phyloP scores from a whole-genome alignment of 2,797 vertebrate genomes.

The Falco berigora region DNA sequence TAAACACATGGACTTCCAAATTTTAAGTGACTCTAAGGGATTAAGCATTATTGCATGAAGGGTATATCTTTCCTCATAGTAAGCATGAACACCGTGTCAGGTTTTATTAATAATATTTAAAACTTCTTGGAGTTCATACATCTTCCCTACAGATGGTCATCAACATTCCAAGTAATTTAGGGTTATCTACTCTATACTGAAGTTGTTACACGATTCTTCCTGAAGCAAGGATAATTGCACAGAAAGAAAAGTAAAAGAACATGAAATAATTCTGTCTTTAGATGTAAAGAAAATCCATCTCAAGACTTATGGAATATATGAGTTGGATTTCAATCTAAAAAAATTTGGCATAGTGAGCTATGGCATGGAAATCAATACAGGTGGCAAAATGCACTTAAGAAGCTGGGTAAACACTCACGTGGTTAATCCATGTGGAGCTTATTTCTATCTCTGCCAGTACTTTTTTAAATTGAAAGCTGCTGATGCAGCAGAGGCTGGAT shows the following conservation, averaged over 20 bases:
- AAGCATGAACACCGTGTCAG: neutral
- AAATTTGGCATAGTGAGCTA: neutral
- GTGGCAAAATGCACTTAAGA: neutral
- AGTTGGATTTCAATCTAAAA: neutral
- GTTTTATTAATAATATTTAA: neutral
- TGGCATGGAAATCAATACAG: neutral
- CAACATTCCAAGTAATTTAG: neutral
- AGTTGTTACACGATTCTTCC: neutral
- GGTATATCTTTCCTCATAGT: neutral
- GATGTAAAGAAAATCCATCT: neutral
- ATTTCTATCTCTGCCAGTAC: neutral
- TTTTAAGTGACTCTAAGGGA: neutral
- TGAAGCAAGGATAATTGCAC: neutral
- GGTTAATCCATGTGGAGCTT: neutral
- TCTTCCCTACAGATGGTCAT: neutral
- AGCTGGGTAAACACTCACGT: neutral
- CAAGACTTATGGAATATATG: neutral
- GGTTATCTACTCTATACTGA: accelerated
- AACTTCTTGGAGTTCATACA: neutral
- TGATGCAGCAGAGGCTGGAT: neutral
- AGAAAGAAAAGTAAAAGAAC: neutral
- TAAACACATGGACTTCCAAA: neutral
- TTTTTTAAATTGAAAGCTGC: neutral
- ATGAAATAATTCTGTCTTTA: neutral
- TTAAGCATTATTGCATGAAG: neutral